phyloP scores from a whole-genome alignment of 2,888 invertebrate genomes.

The Scaptodrosophila latifasciaeformis region DNA sequence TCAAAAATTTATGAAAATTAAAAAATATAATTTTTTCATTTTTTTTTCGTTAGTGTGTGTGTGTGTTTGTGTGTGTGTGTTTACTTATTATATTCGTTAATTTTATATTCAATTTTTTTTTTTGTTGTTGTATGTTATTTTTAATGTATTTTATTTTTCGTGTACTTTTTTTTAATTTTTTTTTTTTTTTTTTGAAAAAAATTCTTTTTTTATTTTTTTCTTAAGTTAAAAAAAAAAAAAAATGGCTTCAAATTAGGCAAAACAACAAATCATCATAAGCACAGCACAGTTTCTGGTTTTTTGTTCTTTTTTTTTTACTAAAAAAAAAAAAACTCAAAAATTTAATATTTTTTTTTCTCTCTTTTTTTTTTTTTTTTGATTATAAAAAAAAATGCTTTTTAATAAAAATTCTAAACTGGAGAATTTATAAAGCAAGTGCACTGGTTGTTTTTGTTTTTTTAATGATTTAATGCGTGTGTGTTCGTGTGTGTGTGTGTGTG shows the following conservation, averaged over 20 bases:
- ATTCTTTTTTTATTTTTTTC: slow-evolving; percentile 19
- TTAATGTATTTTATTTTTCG: slow-evolving; percentile 5
- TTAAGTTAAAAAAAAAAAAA: slow-evolving; percentile 2
- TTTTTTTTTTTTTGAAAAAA: neutral
- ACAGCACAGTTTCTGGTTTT: slow-evolving; percentile 50
- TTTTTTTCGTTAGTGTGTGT: slow-evolving; percentile 13
- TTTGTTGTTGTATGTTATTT: slow-evolving; percentile 20
- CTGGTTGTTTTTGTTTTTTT: slow-evolving; percentile 39
- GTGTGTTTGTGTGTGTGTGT: slow-evolving; percentile 7
- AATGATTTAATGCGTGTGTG: slow-evolving; percentile 15
- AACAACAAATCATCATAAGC: slow-evolving; percentile 22
- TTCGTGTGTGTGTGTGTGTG: slow-evolving; percentile 13
- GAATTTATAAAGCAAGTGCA: slow-evolving; percentile 63
- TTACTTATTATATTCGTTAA: neutral
- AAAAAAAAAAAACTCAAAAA: slow-evolving; percentile 23
- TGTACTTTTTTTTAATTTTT: neutral
- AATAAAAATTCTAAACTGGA: slow-evolving; percentile 43
- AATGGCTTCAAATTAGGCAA: neutral
- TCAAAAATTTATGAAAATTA: slow-evolving; percentile 44
- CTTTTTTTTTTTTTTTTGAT: slow-evolving; percentile 21
- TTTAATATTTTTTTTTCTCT: slow-evolving; percentile 11
- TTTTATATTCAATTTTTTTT: slow-evolving; percentile 21
- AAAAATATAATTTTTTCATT: slow-evolving; percentile 18
- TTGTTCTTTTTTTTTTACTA: slow-evolving; percentile 18
- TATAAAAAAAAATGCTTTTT: slow-evolving; percentile 54